Base-by-base conservation (phyloP, 2,888 invertebrate species). In the Ectobius pallidus region DNA sequence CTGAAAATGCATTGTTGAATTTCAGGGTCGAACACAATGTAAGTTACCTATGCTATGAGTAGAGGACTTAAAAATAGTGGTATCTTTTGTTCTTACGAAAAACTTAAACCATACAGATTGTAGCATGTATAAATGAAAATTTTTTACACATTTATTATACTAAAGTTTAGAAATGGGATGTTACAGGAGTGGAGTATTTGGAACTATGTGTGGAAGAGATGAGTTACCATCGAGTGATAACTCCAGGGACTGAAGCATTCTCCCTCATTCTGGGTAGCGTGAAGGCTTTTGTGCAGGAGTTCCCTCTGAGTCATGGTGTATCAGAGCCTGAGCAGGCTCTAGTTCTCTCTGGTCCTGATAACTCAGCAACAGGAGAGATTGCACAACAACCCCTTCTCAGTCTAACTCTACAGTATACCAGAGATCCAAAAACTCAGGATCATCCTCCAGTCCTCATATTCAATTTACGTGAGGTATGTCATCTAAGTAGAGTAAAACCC, bases 161-260 rank as follows among this genome's bases (percentile, higher is more conserved):
- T n/a, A n/a, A n/a, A n/a, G n/a, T n/a, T n/a, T n/a, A n/a, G n/a
- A n/a, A n/a, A 46, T 46, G 7, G 58, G 69, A 77, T 75, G 61
- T 81, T 80, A 44, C 80, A 90, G 91, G 86, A 74, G 83, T 87
- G 22, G 87, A 89, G n/a, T 88, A 88, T 58, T 80, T 91, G 62
- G 90, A 91, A 79, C 72, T 90, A 18, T 86, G 85, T 3, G 77
- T 89, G 3, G 90, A 91, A 80, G 87, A 87, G 16, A 77, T 88
- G 9, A 80, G 69, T 22, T 72, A 72, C 39, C 71, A 55, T 4
- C 30, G 61, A 3, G 73, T 75, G 11, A n/a, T 52, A 14, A 72
- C 73, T 14, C 73, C 75, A 3, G 58, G 18, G 22, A 75, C 75
- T 6, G 27, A 22, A 27, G 62, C 49, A 14, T 62, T 58, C 49